A percentile compares a stretch with the other conserved stretches of the same genome.
Evolutionary conservation across 35 echinoderm and acorn worm species (phyloP).

Genomic region (Apostichopus californicus): DNA sequence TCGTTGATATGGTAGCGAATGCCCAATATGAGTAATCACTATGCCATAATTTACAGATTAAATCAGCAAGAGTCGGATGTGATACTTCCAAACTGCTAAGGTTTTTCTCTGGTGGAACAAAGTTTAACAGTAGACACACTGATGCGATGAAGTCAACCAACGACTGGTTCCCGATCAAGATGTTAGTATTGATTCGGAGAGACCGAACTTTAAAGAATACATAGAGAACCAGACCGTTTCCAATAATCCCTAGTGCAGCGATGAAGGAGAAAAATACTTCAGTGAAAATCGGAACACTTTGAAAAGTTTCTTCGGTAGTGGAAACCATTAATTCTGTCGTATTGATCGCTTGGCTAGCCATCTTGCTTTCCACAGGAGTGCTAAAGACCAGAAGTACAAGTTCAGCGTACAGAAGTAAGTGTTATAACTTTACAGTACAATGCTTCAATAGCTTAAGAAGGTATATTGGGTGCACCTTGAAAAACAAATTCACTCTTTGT

Average conservation of each 20-base stretch:
- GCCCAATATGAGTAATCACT: slow-evolving; percentile 30
- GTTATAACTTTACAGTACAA: too few species aligned
- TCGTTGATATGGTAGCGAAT: neutral
- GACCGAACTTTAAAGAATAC: slow-evolving; percentile 6
- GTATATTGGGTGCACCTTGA: too few species aligned
- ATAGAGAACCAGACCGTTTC: slow-evolving; percentile 37
- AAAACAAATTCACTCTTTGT: too few species aligned
- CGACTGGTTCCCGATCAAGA: slow-evolving; percentile 32
- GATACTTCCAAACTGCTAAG: neutral
- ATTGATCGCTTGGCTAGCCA: neutral
- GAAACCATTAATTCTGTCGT: neutral
- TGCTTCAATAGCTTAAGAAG: too few species aligned
- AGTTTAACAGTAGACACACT: neutral
- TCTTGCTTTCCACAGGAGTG: too few species aligned
- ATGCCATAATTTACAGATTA: slow-evolving; percentile 27
- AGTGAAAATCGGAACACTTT: neutral
- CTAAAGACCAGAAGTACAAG: too few species aligned
- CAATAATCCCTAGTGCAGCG: neutral
- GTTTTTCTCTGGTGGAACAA: neutral
- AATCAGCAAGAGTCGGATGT: neutral
- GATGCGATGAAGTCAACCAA: slow-evolving; percentile 18
- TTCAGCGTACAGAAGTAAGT: too few species aligned
- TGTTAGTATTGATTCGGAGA: slow-evolving; percentile 10
- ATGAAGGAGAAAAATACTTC: slow-evolving; percentile 14
- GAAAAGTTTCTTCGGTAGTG: neutral